Evolutionary conservation across 2,888 invertebrate genomes (phyloP).

Genomic region (Camponotus fellah): DNA sequence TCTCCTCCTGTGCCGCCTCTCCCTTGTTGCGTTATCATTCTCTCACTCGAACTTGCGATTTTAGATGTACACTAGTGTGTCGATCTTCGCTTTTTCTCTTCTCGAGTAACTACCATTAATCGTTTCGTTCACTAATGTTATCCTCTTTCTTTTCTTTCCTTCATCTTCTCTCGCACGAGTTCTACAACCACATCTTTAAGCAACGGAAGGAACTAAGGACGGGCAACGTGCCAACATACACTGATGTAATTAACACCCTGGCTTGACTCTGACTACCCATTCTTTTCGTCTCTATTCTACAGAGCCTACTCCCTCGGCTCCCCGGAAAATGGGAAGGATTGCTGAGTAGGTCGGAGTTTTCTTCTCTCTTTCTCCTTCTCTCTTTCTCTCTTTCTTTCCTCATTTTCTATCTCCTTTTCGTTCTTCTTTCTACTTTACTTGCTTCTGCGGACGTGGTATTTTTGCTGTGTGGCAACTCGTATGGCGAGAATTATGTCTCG

Average conservation of each 20-base stretch:
- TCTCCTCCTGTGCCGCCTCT: not conserved
- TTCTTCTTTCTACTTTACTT: slow-evolving; percentile 15
- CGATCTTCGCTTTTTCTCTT: slow-evolving; percentile 34
- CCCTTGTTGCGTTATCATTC: not conserved
- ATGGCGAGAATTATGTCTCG: slow-evolving; percentile 27
- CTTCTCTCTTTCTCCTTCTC: not conserved
- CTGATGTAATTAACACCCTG: slow-evolving; percentile 82
- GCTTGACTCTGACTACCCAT: slow-evolving; percentile 60
- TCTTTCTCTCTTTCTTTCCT: not conserved
- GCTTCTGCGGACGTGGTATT: not conserved
- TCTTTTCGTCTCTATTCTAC: slow-evolving; percentile 33
- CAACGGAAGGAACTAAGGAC: slow-evolving; percentile 52
- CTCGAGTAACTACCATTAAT: not conserved
- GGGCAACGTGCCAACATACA: slow-evolving; percentile 80
- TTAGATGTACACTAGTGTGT: slow-evolving; percentile 4
- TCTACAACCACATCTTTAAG: slow-evolving; percentile 30
- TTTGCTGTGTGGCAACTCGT: not conserved
- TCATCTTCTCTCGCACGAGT: slow-evolving; percentile 35
- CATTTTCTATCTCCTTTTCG: not conserved
- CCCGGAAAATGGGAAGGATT: slow-evolving; percentile 3
- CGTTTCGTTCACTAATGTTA: slow-evolving; percentile 21
- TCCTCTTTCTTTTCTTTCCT: slow-evolving; percentile 35
- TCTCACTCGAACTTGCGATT: slow-evolving; percentile 51
- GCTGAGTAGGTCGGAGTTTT: slow-evolving; percentile 36
- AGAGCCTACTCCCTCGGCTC: slow-evolving; percentile 42